Base-by-base conservation (phyloP, 2,888 invertebrate genomes). In the Limnephilus lunatus region DNA sequence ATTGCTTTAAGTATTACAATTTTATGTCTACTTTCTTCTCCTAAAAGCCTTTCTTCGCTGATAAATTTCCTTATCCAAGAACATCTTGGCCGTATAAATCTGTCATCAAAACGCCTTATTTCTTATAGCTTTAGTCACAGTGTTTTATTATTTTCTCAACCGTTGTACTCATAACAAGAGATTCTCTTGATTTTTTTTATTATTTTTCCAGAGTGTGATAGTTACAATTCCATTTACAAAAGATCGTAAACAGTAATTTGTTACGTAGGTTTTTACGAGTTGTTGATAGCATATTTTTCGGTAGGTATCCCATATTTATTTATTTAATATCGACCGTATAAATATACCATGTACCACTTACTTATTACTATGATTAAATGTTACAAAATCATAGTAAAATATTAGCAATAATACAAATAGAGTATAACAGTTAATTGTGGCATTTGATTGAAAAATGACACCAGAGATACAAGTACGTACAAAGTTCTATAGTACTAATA, bases 61-160 rank as follows among this genome's bases (percentile, higher is more conserved):
- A 86, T 86, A 86, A 44, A 86, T 30, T 86, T 86, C 44, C 44
- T n/a, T 86, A 86, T 86, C 86, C n/a, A 15, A 86, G 39, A 86
- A 44, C 86, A 86, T 86, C 39, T 86, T 44, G 86, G 86, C 44
- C 44, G 44, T 48, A 86, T 86, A 86, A 86, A 86, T 48, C 35
- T 86, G 86, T 44, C 86, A 86, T 86, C 86, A 86, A 86, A 86
- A 86, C 86, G 86, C 39, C 86, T 48, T 48, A 86, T 86, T 86
- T 86, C 35, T 86, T 86, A 86, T 86, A 25, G 32, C 35, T 83
- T 83, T 83, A 44, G 86, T 44, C 86, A 48, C 35, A 86, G 44
- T 44, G 44, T 44, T 86, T 86, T 86, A 86, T 39, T 68, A 68
- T 68, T 68, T 32, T 32, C 32, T 82, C 32, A 31, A 82, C 32